Base-by-base conservation (phyloP, 2,797 vertebrate species). In the Siniperca scherzeri region DNA sequence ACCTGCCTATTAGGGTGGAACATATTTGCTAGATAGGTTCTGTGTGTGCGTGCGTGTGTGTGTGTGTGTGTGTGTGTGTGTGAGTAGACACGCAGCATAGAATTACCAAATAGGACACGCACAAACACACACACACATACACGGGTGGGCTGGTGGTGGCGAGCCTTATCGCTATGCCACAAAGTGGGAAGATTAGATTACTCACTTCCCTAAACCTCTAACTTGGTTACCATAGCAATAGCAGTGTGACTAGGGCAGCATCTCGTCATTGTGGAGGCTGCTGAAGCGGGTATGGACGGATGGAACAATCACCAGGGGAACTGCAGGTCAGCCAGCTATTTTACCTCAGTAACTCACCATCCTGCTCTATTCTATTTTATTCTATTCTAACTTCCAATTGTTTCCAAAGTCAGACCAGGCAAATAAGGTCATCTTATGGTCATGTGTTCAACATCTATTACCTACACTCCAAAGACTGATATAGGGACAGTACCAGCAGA, bases 111-210 rank as follows among this genome's bases (percentile, higher is more conserved):
- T 68, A 83, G 85, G 78, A 88, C 85, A 90, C 46, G 13, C 71
- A 81, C 52, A 81, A 72, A 55, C 64, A 68, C 52, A 79, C 52
- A 60, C 62, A 77, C 60, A 50, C 55, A 36, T 21, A 81, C 22
- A 30, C 14, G 61, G 84, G 90, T 85, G 82, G 85, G 85, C 87
- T 87, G 86, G 78, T 83, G 10, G 85, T 84, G 82, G 88, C 27
- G 44, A 82, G 84, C 90, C 91, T 95, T 94, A 95, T 95, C 92
- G 75, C 88, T 81, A 82, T 82, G 89, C 89, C 91, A 92, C 92
- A 95, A 95, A 95, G 91, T 90, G 92, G 87, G 80, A 92, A 94
- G 94, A 96, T 95, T 95, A 94, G 93, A 96, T 96, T 94, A 95
- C 92, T 92, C 91, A 88, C 91, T 93, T 93, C 90, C 90, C 93